Evolutionary conservation across 1,140 invertebrate species (phyloP), one percentile per base, ranked within the genome.

Genomic region (Drosophila nebulosa): DNA sequence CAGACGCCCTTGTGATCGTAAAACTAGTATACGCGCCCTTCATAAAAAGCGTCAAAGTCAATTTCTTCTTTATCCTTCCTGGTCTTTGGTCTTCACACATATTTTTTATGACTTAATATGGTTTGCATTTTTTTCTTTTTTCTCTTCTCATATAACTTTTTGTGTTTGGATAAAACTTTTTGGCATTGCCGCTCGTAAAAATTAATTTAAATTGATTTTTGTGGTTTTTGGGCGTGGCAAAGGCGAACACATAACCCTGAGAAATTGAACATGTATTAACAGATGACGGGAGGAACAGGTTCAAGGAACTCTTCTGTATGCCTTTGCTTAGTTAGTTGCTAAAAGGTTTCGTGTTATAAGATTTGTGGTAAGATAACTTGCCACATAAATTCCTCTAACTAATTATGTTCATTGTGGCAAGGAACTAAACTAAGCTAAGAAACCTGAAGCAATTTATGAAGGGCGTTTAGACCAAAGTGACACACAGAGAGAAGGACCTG

Each of bases 21-120:
- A 85, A 86, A 81, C 81, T 78, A n/a, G n/a, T n/a, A 86, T 68
- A 85, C 81, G 85, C 81, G 81, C 81, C 61, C 78, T 67, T 66
- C 80, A 77, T 84, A 84, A 85, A 85, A 86, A 69, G 69, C 78
- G 81, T 78, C 81, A 81, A 74, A 86, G 81, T 78, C 81, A 77
- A 86, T 85, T 72, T 50, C 63, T 56, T 76, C 65, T 80, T 74
- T 74, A 56, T 58, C 74, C 60, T 58, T 63, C 57, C 51, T 52
- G 60, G 26, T 27, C 57, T 51, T 21, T 51, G 39, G 53, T 58
- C 61, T 36, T 77, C 39, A 22, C 21, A n/a, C 21, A 52, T 32
- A 68, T 85, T 32, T 32, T 32, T 85, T 85, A 86, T 88, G 83
- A 74, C 74, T 72, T 77, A 76, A 79, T 83, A 68, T 62, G 74